Percentiles rank a stretch among this genome's conserved stretches.
phyloP scores from a whole-genome alignment of 2,888 invertebrate species.

The Antitype chi region DNA sequence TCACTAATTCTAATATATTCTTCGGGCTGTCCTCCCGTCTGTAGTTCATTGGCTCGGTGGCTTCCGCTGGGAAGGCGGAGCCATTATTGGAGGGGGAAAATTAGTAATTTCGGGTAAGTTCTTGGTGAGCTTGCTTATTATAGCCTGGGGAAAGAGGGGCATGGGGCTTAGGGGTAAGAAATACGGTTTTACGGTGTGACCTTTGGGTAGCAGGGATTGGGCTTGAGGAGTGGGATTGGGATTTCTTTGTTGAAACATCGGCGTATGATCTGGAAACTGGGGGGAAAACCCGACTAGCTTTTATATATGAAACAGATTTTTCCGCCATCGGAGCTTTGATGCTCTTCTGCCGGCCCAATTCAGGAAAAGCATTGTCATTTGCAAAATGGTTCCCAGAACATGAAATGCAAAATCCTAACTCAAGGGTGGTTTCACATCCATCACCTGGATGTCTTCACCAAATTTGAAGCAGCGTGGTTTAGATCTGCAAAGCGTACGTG shows the following conservation, averaged over 20 bases:
- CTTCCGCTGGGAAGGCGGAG: no score
- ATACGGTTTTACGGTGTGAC: not conserved
- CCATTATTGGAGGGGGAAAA: no score
- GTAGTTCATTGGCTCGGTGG: not conserved
- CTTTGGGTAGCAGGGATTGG: not conserved
- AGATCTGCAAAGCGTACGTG: no score
- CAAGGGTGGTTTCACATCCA: no score
- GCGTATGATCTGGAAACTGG: constrained; percentile 1
- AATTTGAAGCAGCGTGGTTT: no score
- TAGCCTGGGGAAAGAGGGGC: constrained; percentile 2
- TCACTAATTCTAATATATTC: not conserved
- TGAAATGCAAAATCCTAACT: no score
- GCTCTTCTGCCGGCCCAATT: not conserved
- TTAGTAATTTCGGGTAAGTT: no score
- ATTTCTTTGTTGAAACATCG: not conserved
- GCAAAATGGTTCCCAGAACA: not conserved
- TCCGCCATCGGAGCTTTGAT: constrained; percentile 9
- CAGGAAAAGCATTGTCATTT: not conserved
- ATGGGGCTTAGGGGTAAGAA: not conserved
- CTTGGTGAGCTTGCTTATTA: not conserved
- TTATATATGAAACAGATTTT: constrained; percentile 2
- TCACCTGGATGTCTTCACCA: no score
- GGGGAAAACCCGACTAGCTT: not conserved
- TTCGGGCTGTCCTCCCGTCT: not conserved
- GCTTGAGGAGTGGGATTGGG: not conserved